Evolutionary conservation across 1,140 invertebrate species (phyloP).

Genomic region (Brachionus sp.): DNA sequence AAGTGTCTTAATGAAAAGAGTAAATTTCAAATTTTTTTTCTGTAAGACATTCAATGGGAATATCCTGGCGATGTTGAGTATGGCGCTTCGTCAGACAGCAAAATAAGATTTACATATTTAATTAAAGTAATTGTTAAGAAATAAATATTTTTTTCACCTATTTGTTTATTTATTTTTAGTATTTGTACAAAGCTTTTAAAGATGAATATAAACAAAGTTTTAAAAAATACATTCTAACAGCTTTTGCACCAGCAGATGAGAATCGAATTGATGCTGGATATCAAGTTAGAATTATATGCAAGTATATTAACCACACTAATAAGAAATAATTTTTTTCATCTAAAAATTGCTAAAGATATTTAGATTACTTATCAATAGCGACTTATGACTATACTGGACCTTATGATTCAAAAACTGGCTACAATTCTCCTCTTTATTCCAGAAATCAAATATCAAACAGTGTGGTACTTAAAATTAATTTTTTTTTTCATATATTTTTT

Average conservation of each 20-base stretch:
- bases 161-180: constrained; percentile 7
- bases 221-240: constrained; percentile 17
- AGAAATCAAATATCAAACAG: constrained; percentile 7
- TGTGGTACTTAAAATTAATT: neutral
- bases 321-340: neutral
- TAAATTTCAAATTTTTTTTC: neutral
- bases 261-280: constrained; percentile 84
- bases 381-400: constrained; percentile 90
- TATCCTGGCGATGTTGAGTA: constrained; percentile 87
- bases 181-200: constrained; percentile 41
- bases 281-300: constrained; percentile 77
- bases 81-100: constrained; percentile 53
- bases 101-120: constrained; percentile 23
- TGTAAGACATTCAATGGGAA: constrained; percentile 84
- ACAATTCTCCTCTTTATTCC: constrained; percentile 56
- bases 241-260: constrained; percentile 34
- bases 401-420: constrained; percentile 80
- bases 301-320: constrained; percentile 52
- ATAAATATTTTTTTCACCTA: neutral
- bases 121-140: neutral
- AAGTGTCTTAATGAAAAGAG: neutral
- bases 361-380: constrained; percentile 77
- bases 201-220: constrained; percentile 40
- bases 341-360: constrained; percentile 63
- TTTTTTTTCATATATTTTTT: neutral